Evolutionary conservation across 1,140 invertebrate genomes (phyloP), one percentile per base, ranked within the genome.

Genomic region (Carcinoscorpius rotundicauda): DNA sequence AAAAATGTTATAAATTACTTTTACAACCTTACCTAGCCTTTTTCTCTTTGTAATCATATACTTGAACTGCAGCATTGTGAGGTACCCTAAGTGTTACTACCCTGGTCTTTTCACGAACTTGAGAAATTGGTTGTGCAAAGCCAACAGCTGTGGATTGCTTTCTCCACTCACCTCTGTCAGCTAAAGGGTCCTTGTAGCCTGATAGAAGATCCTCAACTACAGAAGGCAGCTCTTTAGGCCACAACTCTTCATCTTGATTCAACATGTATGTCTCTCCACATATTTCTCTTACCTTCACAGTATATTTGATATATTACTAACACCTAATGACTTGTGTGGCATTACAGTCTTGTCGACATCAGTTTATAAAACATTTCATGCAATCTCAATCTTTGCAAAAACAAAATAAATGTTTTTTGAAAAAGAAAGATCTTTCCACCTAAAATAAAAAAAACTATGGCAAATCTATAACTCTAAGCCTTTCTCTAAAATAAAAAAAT

Each of bases 21-120:
- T 29, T 29, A 29, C 2, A 10, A 61, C 4, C 8, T 66, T 71
- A 80, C 78, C 79, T 74, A 5, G 80, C 78, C 71, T 77, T 79
- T 68, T 81, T 81, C 60, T 76, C 77, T 66, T 80, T 81, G 68
- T 80, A 81, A 72, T 81, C 80, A 73, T 82, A 82, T 53, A 82
- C 78, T 70, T 82, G 81, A 29, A 81, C 79, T 61, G 79, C 80
- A 5, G 80, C 80, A 75, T 82, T 82, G 70, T 82, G 81, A 8
- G 81, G 81, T 8, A 82, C 80, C 66, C 80, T 69, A 70, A 77
- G 80, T n/a, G 77, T 77, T 4, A 82, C 70, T 4, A 81, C 79
- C 6, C 66, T 68, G 4, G 75, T 79, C 64, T 77, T 77, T 64
- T 79, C 76, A 3, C 77, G 65, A n/a, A 62, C 63, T 29, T 61